Conservation (phyloP, 1,140 invertebrate genomes). For the Metaphire vulgaris region DNA sequence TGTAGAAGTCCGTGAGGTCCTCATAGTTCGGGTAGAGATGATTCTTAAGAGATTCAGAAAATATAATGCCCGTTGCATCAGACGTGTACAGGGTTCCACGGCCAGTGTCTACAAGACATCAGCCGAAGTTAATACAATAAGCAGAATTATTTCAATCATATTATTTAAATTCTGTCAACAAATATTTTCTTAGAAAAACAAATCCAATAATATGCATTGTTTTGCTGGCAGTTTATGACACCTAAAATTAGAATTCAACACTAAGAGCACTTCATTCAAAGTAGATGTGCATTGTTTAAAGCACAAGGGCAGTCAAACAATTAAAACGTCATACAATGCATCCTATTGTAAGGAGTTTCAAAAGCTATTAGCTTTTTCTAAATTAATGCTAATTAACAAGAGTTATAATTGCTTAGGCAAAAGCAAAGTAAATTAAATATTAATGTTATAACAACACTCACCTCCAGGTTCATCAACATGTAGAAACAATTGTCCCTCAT, state of each 20-base stretch:
- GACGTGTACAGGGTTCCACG: constrained; percentile 50
- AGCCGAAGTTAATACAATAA: not conserved
- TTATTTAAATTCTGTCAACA: not conserved
- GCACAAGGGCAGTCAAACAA: not conserved
- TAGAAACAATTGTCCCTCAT: constrained; percentile 46
- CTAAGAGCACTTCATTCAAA: not conserved
- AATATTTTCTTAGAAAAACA: not conserved
- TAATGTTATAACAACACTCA: constrained; percentile 33
- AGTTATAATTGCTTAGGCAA: no score
- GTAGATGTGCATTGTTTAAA: not conserved
- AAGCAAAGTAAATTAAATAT: not conserved
- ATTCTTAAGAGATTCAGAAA: constrained; percentile 43
- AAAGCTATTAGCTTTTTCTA: no score
- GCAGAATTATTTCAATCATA: not conserved
- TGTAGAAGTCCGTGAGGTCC: constrained; percentile 49
- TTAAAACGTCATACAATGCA: not conserved
- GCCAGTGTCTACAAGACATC: constrained; percentile 41
- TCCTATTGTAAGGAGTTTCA: not conserved
- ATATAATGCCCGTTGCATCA: constrained; percentile 43
- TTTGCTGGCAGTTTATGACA: not conserved
- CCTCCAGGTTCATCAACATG: constrained; percentile 50
- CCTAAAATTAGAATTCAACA: not conserved
- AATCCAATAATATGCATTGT: not conserved
- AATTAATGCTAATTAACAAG: not conserved
- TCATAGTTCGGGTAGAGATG: constrained; percentile 49